Evolutionary conservation across 1,140 invertebrate species (phyloP), one percentile per base, ranked within the genome.

Genomic region (Heliothis subflexa): DNA sequence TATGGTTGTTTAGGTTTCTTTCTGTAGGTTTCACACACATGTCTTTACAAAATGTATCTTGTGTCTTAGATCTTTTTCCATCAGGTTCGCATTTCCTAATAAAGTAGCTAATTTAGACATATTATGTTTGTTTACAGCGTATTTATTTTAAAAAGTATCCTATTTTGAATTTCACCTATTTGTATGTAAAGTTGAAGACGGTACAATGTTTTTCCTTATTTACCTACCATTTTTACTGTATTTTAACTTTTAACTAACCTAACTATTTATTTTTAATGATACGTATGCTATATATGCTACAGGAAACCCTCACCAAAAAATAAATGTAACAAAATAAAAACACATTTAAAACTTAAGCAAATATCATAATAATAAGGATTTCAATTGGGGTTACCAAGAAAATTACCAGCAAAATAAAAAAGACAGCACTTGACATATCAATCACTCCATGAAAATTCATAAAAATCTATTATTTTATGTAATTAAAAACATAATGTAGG

Each of bases 101-200:
- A 28, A 59, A 59, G 10, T 59, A 5, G 18, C 11, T 59, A 1
- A 25, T 57, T 12, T 59, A 21, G 10, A 59, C 21, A 59, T 59
- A 59, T 59, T 14, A 59, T 28, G 40, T 66, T 66, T 66, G 62
- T 66, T 66, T 66, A 66, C 62, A 66, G 62, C 62, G 62, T 66
- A n/a, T 47, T 47, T 45, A 64, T 66, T 66, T 47, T 47, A 47
- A 47, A 18, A 62, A 64, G 33, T 45, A 21, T 13, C 4, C 13
- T 62, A 62, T 47, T 13, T 13, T 40, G 5, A 40, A 9, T 40
- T 40, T 40, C 33, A 40, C 33, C 33, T 9, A 40, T 21, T 16
- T 55, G 21, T 55, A 55, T 55, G n/a, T 55, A 16, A 55, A 55
- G n/a, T 66, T 21, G 62, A 66, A 47, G 16, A 16, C 62, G 62